Evolutionary conservation across 2,888 invertebrate species (phyloP).

Genomic region (Bembecia ichneumoniformis): DNA sequence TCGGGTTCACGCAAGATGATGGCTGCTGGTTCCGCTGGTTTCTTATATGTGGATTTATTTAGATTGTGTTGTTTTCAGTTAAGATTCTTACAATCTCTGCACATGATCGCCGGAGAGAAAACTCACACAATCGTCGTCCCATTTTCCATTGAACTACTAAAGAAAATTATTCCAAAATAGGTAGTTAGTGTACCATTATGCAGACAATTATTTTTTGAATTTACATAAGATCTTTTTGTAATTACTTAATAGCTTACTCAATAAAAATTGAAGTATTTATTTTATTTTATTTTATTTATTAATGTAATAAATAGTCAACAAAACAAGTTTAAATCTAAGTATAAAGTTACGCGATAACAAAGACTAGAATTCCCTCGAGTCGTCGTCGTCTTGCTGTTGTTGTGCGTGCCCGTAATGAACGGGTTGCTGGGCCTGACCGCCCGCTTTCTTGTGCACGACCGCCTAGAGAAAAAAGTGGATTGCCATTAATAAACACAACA

Average conservation of each 20-base stretch:
- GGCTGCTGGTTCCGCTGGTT: too few relatives aligned
- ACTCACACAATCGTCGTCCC: constrained; percentile 93
- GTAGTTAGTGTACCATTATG: too few relatives aligned
- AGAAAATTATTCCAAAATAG: constrained; percentile 33
- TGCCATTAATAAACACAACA: constrained; percentile 1
- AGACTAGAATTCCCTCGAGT: constrained; percentile 58
- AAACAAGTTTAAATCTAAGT: constrained; percentile 4
- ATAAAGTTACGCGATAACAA: constrained; percentile 4
- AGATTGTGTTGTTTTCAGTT: constrained; percentile 69
- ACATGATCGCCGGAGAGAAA: constrained; percentile 87
- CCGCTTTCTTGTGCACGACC: constrained; percentile 54
- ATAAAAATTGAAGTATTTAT: constrained; percentile 10
- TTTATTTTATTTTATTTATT: constrained; percentile 3
- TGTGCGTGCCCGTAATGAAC: constrained; percentile 43
- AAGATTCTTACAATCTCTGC: constrained; percentile 87
- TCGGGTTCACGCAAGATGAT: too few relatives aligned
- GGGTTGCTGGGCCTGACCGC: constrained; percentile 38
- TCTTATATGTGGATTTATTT: too few relatives aligned
- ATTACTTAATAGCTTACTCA: not conserved
- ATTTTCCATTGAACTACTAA: constrained; percentile 78
- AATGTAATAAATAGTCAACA: constrained; percentile 14
- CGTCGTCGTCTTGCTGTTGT: constrained; percentile 30
- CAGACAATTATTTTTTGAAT: not conserved
- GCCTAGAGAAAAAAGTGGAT: constrained; percentile 34
- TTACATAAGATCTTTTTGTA: not conserved